A percentile compares a stretch with the other conserved stretches of the same genome.
Conservation (phyloP, 2,888 invertebrate species). For the Drosophila barbarae region DNA sequence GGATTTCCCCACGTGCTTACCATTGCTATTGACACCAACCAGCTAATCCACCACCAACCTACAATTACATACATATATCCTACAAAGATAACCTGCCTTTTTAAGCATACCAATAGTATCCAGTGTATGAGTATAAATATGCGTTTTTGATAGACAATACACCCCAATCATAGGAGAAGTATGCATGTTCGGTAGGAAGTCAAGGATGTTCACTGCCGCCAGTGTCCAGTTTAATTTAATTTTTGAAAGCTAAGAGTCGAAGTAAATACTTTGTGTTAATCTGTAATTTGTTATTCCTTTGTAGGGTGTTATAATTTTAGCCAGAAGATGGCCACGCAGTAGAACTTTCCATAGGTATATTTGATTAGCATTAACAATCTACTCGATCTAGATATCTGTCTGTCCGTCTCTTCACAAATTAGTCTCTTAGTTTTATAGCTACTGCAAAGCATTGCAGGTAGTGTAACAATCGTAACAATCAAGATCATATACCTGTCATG, state of each 20-base stretch:
- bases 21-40: constrained; percentile 3
- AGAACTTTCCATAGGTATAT: neutral
- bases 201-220: neutral
- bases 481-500: neutral
- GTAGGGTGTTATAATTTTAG: no score
- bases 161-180: no score
- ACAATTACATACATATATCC: neutral
- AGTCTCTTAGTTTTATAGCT: neutral
- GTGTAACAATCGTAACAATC: no score
- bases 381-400: neutral
- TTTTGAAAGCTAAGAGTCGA: neutral
- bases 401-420: neutral
- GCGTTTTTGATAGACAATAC: neutral
- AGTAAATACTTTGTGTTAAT: neutral
- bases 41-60: neutral
- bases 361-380: neutral
- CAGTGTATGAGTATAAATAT: neutral
- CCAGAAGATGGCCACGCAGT: no score
- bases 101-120: neutral
- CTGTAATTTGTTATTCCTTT: no score
- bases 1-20: constrained; percentile 34
- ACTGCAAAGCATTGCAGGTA: no score
- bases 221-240: neutral
- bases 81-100: neutral
- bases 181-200: neutral